Evolutionary conservation across 2,888 invertebrate species (phyloP).

Genomic region (Drosophila prostipennis): DNA sequence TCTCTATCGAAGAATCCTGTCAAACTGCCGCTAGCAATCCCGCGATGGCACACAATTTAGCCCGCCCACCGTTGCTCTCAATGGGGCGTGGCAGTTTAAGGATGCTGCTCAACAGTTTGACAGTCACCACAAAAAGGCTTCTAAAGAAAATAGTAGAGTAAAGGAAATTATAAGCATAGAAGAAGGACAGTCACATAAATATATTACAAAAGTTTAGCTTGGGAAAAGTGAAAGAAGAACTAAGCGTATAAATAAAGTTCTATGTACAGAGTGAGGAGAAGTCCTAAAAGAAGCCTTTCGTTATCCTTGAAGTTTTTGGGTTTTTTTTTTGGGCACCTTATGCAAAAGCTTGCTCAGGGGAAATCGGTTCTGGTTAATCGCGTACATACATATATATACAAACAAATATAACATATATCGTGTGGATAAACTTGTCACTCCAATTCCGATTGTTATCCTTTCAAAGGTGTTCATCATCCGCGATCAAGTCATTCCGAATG

Average conservation of each 20-base stretch:
- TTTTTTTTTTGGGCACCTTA: background rate
- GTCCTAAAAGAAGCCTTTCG: slow-evolving; percentile 38
- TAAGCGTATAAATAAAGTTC: slow-evolving; percentile 25
- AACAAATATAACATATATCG: slow-evolving; percentile 30
- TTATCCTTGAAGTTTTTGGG: background rate
- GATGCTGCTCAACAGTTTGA: slow-evolving; percentile 30
- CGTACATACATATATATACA: slow-evolving; percentile 42
- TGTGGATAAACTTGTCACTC: slow-evolving; percentile 30
- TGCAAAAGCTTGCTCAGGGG: slow-evolving; percentile 24
- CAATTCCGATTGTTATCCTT: slow-evolving; percentile 35
- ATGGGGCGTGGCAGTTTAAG: slow-evolving; percentile 53
- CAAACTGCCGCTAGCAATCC: slow-evolving; percentile 51
- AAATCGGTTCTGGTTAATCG: slow-evolving; percentile 25
- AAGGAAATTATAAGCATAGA: background rate
- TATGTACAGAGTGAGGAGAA: slow-evolving; percentile 32
- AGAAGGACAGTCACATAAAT: slow-evolving; percentile 70
- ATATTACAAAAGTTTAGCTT: slow-evolving; percentile 80
- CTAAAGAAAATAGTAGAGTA: slow-evolving; percentile 5
- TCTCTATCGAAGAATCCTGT: slow-evolving; percentile 1
- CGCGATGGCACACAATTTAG: slow-evolving; percentile 63
- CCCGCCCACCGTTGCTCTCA: slow-evolving; percentile 34
- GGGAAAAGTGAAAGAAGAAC: slow-evolving; percentile 36
- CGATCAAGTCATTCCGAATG: slow-evolving; percentile 71
- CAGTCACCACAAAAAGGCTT: slow-evolving; percentile 38
- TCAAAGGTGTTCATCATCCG: slow-evolving; percentile 23